Base-by-base conservation (phyloP, 2,113 vertebrate genomes). In the Chamaetylas fuelleborni region DNA sequence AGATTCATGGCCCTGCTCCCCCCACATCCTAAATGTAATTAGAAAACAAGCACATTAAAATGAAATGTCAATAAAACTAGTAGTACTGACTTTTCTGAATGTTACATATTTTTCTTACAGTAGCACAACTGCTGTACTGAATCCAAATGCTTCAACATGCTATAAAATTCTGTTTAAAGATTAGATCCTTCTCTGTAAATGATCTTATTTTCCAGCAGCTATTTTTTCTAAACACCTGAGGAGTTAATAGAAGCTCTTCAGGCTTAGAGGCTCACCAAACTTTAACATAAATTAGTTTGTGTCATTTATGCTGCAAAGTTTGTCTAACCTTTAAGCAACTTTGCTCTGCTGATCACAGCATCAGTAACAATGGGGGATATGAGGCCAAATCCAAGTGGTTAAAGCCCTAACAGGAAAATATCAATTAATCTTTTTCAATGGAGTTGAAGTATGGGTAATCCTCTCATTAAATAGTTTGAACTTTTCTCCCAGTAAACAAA, bases 371-470 rank as follows among this genome's bases (percentile, higher is more conserved):
- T 98, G 95, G 97, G 84, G 93, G 89, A 97, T 80, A 96, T 85
- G 92, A 97, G 97, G 97, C 96, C 97, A 96, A 96, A 97, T 90
- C 92, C 97, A 97, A 98, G 97, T 97, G 96, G 97, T 98, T 97
- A 98, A 98, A 98, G 85, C 98, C 97, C 97, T 96, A 98, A 98
- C 98, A 98, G 98, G 98, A 99, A 99, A 98, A 98, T 98, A 99
- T 99, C 98, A 99, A 98, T 99, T 98, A 98, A 98, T 98, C 98
- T 98, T 98, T 98, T 97, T 98, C 97, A 98, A 98, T 98, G 96
- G 98, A 98, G 97, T 96, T 98, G 98, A 98, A 99, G 98, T 98
- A 98, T 98, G 98, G 97, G 97, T 99, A 99, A 99, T 99, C 98
- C 98, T 98, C 98, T 98, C 98, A 98, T 98, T 98, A 98, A 98